Evolutionary conservation across 2,113 vertebrate species (phyloP), one percentile per base, ranked within the genome.

Genomic region (Burhinus bistriatus): DNA sequence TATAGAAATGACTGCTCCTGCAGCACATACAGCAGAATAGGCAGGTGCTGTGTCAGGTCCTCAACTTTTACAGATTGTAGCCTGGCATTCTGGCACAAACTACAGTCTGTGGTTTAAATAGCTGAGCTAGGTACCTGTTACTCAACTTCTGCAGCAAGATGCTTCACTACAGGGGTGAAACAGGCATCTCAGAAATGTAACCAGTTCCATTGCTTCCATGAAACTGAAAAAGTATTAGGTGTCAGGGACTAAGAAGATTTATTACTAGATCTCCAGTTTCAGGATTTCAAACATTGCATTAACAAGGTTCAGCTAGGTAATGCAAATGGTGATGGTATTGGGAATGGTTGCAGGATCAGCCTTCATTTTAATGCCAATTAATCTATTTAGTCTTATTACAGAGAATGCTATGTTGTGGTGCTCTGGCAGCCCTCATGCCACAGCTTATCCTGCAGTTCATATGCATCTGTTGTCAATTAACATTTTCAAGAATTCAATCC

Each of bases 111-210:
- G 34, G 12, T 77, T 68, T 76, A 20, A 2, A 3, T 51, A 32
- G 12, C 7, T 85, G 49, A 73, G 17, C 38, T 76, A 1, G 12
- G 10, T 38, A 7, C 30, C 40, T 69, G 40, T 44, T 47, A 30
- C 27, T 83, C 44, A 59, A 1, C 38, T 80, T 83, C 9, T 61
- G 44, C 58, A 69, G 44, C 66, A 55, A 64, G n/a, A 36, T 65
- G 49, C 26, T 94, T 80, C 11, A 12, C 26, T 72, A 11, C 21
- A 32, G n/a, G 3, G 0, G 15, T 51, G n/a, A 71, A 76, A 38
- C 7, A 21, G 52, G 4, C 1, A 0, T 55, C 40, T 52, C 1
- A 0, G 36, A 71, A 68, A 61, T 30, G 7, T 59, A 62, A 3
- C 6, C 16, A 32, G 34, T 62, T 82, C 49, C 21, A 27, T 5